These are phyloP conservation scores for Brienomyrus longianalis DNA, from an alignment of 2,113 vertebrate species.

Conservation along the genomic window DNA sequence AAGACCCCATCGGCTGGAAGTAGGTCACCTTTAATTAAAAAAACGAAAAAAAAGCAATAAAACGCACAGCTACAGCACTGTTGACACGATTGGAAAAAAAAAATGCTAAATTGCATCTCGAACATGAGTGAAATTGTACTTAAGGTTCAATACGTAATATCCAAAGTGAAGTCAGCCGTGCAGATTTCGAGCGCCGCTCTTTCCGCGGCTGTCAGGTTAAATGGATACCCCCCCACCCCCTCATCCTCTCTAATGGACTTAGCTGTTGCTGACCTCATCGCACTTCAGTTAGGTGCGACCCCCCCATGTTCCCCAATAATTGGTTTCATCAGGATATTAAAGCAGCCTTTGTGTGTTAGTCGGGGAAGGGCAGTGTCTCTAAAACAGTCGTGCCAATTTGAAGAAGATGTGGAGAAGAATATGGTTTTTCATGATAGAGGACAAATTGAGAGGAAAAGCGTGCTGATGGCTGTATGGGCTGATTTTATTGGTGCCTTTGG, in stretches of 20 bases:
- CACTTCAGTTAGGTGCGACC: not conserved
- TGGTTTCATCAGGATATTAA: not conserved
- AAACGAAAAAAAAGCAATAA: not conserved
- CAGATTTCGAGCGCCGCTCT: not conserved
- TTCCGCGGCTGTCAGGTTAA: not conserved
- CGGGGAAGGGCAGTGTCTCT: not conserved
- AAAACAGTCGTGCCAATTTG: not conserved
- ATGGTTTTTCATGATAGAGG: not conserved
- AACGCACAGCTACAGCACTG: not conserved
- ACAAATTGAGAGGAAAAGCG: not conserved
- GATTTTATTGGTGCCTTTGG: not conserved
- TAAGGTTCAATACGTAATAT: not conserved
- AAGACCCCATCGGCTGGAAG: conserved; percentile 88
- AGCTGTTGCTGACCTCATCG: not conserved
- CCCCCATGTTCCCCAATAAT: not conserved
- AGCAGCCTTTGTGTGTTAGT: not conserved
- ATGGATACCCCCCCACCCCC: not conserved
- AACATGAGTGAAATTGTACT: not conserved
- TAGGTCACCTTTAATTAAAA: conserved; percentile 75
- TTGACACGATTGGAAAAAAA: not conserved
- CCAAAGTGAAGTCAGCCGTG: not conserved
- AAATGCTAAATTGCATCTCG: not conserved
- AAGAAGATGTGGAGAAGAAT: not conserved
- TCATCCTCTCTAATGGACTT: not conserved
- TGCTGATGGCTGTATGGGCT: not conserved